Evolutionary conservation across 2,888 invertebrate genomes (phyloP).

Genomic region (Brachynemurus nebulosus): DNA sequence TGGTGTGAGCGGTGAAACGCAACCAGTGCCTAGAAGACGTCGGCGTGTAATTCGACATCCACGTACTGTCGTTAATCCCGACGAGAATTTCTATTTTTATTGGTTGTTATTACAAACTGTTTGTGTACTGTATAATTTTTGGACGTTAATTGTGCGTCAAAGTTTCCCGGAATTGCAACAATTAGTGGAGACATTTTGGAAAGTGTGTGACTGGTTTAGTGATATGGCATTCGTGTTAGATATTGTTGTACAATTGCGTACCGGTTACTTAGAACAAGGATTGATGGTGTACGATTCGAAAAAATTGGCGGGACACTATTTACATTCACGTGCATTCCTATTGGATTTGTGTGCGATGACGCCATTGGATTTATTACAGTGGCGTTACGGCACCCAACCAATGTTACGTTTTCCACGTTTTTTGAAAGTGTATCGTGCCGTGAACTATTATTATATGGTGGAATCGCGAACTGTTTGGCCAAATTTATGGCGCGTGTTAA

Average conservation of each 20-base stretch:
- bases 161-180: constrained; percentile 81
- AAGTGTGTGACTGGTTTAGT: constrained; percentile 68
- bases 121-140: constrained; percentile 87
- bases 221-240: constrained; percentile 81
- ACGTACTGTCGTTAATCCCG: constrained; percentile 80
- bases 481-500: constrained; percentile 90
- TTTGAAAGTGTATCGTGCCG: constrained; percentile 81
- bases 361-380: constrained; percentile 77
- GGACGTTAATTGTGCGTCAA: constrained; percentile 90
- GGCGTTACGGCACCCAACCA: constrained; percentile 69
- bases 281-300: constrained; percentile 86
- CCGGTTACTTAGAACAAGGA: constrained; percentile 90
- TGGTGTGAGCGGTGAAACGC: constrained; percentile 33
- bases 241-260: constrained; percentile 81
- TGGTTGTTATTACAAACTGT: constrained; percentile 83
- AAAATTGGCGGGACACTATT: constrained; percentile 80
- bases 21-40: constrained; percentile 39
- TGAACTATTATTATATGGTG: constrained; percentile 90
- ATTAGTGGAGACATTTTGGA: constrained; percentile 61
- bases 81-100: constrained; percentile 91
- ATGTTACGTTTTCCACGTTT: constrained; percentile 80
- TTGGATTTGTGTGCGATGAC: constrained; percentile 70
- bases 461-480: constrained; percentile 93
- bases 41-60: constrained; percentile 58
- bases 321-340: constrained; percentile 69